Percentiles rank a stretch among this genome's conserved stretches.
Evolutionary conservation across 2,888 invertebrate genomes (phyloP).

Genomic region (Sinohyriopsis cumingii): DNA sequence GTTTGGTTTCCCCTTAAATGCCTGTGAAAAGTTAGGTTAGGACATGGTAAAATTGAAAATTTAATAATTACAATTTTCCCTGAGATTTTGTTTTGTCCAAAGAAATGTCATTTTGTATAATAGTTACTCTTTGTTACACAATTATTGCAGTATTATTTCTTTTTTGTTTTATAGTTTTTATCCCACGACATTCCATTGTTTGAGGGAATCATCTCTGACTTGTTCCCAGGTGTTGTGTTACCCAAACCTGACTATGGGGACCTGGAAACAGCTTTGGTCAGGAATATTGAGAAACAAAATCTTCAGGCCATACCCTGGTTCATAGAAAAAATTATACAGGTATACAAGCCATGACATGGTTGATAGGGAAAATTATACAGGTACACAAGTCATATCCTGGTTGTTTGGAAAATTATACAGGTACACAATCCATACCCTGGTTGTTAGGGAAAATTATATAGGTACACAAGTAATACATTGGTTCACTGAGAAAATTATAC

Average conservation of each 20-base stretch:
- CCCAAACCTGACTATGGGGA: slow-evolving; percentile 67
- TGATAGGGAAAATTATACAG: background rate
- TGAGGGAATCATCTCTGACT: slow-evolving; percentile 71
- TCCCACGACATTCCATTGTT: slow-evolving; percentile 71
- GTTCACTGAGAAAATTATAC: no score
- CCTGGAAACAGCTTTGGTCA: slow-evolving; percentile 59
- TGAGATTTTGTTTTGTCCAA: background rate
- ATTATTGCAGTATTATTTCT: background rate
- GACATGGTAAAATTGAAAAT: no score
- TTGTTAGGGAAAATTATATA: background rate
- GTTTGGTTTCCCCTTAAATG: no score
- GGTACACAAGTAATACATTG: no score
- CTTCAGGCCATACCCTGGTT: slow-evolving; percentile 69
- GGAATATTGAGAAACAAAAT: slow-evolving; percentile 51
- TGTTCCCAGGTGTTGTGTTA: slow-evolving; percentile 69
- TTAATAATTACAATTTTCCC: no score
- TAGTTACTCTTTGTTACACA: no score
- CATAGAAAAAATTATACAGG: slow-evolving; percentile 70
- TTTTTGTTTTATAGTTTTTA: slow-evolving; percentile 65
- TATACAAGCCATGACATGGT: slow-evolving; percentile 16
- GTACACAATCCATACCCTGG: background rate
- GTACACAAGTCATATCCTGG: background rate
- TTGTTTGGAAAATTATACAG: no score
- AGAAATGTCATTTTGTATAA: background rate
- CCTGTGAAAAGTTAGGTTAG: no score